A percentile compares a stretch with the other conserved stretches of the same genome.
Conservation (phyloP, 2,888 invertebrate species). For the Sceliomorpha sp. region DNA sequence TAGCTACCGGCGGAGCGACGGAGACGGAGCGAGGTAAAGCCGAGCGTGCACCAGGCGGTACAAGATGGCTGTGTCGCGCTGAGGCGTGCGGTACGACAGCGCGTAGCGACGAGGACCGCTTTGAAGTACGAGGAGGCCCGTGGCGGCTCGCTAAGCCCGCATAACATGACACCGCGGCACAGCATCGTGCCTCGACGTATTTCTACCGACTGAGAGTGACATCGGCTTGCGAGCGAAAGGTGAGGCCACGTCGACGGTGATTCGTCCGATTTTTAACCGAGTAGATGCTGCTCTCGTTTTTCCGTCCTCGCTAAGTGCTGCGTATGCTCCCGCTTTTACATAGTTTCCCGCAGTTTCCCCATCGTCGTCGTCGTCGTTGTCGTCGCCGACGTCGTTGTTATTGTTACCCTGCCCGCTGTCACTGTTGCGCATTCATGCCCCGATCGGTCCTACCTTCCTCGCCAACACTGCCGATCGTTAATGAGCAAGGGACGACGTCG, state of each 20-base stretch:
- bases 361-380: no score
- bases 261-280: slow-evolving; percentile 1
- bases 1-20: slow-evolving; percentile 9
- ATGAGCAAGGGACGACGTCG: neutral
- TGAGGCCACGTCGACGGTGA: slow-evolving; percentile 3
- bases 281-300: neutral
- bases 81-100: slow-evolving; percentile 10
- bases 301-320: neutral
- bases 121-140: no score
- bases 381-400: no score
- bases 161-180: slow-evolving; percentile 23
- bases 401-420: no score
- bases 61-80: slow-evolving; percentile 33
- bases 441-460: no score
- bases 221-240: slow-evolving; percentile 20
- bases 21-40: slow-evolving; percentile 14
- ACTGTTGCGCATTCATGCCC: no score
- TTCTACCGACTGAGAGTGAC: slow-evolving; percentile 9
- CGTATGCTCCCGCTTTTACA: neutral
- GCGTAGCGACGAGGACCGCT: slow-evolving; percentile 22
- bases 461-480: slow-evolving; percentile 1
- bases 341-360: no score
- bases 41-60: slow-evolving; percentile 19
- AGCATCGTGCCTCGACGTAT: slow-evolving; percentile 7
- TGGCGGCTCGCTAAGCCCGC: slow-evolving; percentile 10